These are phyloP conservation scores for Agrypnia vestita DNA, from an alignment of 1,140 invertebrate genomes.

Conservation along the genomic window DNA sequence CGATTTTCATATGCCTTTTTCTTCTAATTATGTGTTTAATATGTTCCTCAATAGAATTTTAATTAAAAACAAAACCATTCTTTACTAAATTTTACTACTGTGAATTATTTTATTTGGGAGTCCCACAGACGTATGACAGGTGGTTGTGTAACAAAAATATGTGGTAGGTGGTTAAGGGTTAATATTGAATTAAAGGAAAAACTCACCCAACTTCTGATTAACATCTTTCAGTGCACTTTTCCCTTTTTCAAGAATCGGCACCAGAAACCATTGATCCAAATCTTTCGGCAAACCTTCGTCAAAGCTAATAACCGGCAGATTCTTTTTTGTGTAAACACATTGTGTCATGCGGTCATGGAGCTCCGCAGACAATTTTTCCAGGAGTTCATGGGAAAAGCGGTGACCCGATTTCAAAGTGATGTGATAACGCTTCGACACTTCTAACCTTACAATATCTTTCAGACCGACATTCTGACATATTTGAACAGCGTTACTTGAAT, in stretches of 20 bases:
- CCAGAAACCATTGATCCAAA: slow-evolving; percentile 85
- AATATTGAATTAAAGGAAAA: neutral
- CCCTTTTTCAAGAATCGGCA: slow-evolving; percentile 87
- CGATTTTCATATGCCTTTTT: too few relatives aligned
- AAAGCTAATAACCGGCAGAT: slow-evolving; percentile 83
- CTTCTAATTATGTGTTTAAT: too few relatives aligned
- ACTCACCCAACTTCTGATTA: slow-evolving; percentile 85
- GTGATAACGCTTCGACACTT: slow-evolving; percentile 86
- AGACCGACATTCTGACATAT: slow-evolving; percentile 91
- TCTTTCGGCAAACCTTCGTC: slow-evolving; percentile 77
- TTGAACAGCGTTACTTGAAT: slow-evolving; percentile 95
- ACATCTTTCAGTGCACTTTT: slow-evolving; percentile 86
- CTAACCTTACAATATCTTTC: slow-evolving; percentile 82
- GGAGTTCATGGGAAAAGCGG: slow-evolving; percentile 68
- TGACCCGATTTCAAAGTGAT: slow-evolving; percentile 73
- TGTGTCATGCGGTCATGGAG: slow-evolving; percentile 88
- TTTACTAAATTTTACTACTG: too few relatives aligned
- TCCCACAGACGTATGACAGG: too few relatives aligned
- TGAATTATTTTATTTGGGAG: too few relatives aligned
- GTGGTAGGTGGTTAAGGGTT: neutral
- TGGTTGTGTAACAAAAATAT: too few relatives aligned
- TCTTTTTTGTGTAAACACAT: slow-evolving; percentile 79
- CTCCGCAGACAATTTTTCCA: slow-evolving; percentile 74
- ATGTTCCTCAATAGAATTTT: too few relatives aligned
- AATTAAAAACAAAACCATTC: too few relatives aligned